Evolutionary conservation across 2,888 invertebrate genomes (phyloP), one percentile per base, ranked within the genome.

Genomic region (Rhagophthalmus giganteus): DNA sequence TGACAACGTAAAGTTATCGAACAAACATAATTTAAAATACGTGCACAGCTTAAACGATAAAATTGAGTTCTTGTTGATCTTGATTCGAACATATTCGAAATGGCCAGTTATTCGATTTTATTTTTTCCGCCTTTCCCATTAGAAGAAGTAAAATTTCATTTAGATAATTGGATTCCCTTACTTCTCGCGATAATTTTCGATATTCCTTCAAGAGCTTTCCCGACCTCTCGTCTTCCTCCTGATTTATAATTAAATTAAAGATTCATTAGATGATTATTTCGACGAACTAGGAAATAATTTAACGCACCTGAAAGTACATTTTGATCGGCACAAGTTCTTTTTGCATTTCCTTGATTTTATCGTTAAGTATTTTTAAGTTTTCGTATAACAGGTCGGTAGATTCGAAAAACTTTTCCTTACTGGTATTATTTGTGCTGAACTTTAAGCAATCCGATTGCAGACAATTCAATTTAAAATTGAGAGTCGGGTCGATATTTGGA

Each of bases 81-180:
- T 40, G 28, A 24, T 32, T 41, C 8, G 31, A 27, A 44, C 49
- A 32, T 12, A 57, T 47, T 40, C 42, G 57, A 48, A 65, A 66
- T 1, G 73, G 72, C 54, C 67, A 64, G 39, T 64, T 63, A 52
- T 63, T 66, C 10, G 61, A 57, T 50, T 62, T 63, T 4, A 71
- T 64, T 55, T 68, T 65, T 26, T 74, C 72, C 9, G 79, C 68
- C 65, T 81, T 75, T 0, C 81, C 81, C 1, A 76, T 73, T 58
- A 82, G 70, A 40, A 82, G 69, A 44, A 79, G 76, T 53, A 82
- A 74, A 52, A 82, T 75, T 60, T 82, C 80, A 61, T 82, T 79
- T 39, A 82, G 71, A 69, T 77, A 81, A 24, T 76, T 74, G 35
- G 79, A 74, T 59, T 80, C 74, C 4, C 68, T 72, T 34, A 81